Evolutionary conservation across 2,797 vertebrate genomes (phyloP).

Genomic region (Mus caroli): DNA sequence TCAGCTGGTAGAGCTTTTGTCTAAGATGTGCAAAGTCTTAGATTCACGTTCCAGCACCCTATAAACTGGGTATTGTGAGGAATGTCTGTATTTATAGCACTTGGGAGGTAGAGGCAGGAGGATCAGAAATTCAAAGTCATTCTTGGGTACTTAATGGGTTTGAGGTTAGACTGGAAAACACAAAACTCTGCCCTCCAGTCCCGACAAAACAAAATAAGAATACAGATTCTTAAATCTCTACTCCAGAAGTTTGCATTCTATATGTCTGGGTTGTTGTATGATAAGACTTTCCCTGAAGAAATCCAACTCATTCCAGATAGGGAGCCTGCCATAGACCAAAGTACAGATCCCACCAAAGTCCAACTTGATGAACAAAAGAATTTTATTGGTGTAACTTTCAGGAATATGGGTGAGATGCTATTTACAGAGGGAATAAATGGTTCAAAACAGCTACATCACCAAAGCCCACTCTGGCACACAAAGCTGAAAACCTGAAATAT

Average conservation of each 20-base stretch:
- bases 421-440: not conserved
- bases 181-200: not conserved
- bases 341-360: not conserved
- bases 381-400: not conserved
- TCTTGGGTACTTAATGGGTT: not conserved
- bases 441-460: not conserved
- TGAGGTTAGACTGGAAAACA: not conserved
- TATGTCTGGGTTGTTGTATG: not conserved
- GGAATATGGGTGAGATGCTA: not conserved
- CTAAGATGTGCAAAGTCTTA: not conserved
- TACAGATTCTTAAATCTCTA: not conserved
- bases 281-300: not conserved
- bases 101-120: not conserved
- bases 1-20: not conserved
- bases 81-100: not conserved
- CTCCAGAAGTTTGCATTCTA: not conserved
- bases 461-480: not conserved
- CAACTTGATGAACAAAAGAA: not conserved
- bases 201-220: not conserved
- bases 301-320: not conserved
- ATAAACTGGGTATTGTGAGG: not conserved
- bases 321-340: not conserved
- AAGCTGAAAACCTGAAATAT: not conserved
- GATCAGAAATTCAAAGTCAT: not conserved
- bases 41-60: not conserved